These are phyloP conservation scores for Coregonus ussuriensis DNA, from an alignment of 2,797 vertebrate species.

Conservation along the genomic window DNA sequence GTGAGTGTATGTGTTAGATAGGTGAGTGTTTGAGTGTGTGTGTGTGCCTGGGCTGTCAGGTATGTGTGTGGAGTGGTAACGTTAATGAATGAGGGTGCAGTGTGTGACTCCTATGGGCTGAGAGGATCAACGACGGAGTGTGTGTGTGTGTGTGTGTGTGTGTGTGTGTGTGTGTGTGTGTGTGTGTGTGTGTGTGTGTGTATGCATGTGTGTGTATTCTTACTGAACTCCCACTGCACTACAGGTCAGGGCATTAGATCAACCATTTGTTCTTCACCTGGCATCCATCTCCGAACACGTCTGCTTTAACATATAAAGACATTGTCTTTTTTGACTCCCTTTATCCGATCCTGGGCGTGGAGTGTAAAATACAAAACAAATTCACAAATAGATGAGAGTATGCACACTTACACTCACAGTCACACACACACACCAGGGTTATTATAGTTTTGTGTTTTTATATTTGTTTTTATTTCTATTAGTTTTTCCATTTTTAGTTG, in stretches of 20 bases:
- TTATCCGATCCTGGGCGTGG: too few relatives aligned
- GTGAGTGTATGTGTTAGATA: constrained; percentile 16
- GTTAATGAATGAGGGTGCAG: constrained; percentile 65
- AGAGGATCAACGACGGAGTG: constrained; percentile 48
- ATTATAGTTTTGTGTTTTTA: too few relatives aligned
- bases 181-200: constrained; percentile 22
- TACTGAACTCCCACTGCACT: not conserved
- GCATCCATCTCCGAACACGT: not conserved
- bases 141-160: constrained; percentile 9
- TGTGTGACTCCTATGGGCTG: not conserved
- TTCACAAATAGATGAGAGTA: not conserved
- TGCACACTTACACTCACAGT: not conserved
- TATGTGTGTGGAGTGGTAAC: constrained; percentile 47
- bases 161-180: constrained; percentile 19
- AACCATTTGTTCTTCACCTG: not conserved
- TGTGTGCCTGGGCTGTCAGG: not conserved
- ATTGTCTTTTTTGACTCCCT: too few relatives aligned
- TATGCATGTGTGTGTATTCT: too few relatives aligned
- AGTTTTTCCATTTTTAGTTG: too few relatives aligned
- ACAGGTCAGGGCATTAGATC: constrained; percentile 2
- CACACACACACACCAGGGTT: constrained; percentile 4
- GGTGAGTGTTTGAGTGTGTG: constrained; percentile 9
- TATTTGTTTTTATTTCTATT: too few relatives aligned
- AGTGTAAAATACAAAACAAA: not conserved
- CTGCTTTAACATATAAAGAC: too few relatives aligned